Evolutionary conservation across 2,888 invertebrate species (phyloP), one percentile per base, ranked within the genome.

Genomic region (Heliconius sara): DNA sequence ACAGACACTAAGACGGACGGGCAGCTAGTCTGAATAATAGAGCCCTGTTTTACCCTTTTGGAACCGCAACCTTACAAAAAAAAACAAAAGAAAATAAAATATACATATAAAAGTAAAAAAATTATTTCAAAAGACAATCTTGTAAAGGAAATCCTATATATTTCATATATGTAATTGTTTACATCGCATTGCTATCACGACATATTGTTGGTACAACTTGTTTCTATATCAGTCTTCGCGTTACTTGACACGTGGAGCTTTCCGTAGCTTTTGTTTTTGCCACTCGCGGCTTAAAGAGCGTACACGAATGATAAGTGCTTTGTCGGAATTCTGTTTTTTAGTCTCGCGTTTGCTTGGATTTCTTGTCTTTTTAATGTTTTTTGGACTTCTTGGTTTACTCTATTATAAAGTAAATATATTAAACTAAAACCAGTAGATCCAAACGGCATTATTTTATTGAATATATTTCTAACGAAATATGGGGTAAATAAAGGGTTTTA

Each of bases 171-270:
- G 34, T 13, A 1, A 39, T 22, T n/a, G 12, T 70, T 43, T 68
- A 30, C 27, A 27, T 66, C 30, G 34, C 22, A 39, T 5, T 25
- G 68, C 16, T 19, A 70, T 12, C 43, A 25, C 27, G 16, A n/a
- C 25, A 43, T 47, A 25, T 39, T 39, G 13, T 73, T n/a, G n/a
- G 57, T 60, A 60, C 52, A 52, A 22, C 27, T 27, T 7, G 73
- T 73, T 60, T 73, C 34, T 16, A 60, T 73, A 60, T n/a, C 13
- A 12, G 57, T 57, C 60, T 4, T 9, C n/a, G 60, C 25, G 60
- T 73, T 60, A 34, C 73, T 73, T 73, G 60, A 60, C 60, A 39
- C 73, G 73, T 60, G 60, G 60, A 30, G 60, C 60, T 73, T 60
- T 60, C 73, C 13, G 73, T 19, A n/a, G 22, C 73, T 34, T 73